Percentiles rank a stretch among this genome's conserved stretches.
These are phyloP conservation scores for Oligia fasciuncula DNA, from an alignment of 2,888 invertebrate genomes.

Conservation along the genomic window DNA sequence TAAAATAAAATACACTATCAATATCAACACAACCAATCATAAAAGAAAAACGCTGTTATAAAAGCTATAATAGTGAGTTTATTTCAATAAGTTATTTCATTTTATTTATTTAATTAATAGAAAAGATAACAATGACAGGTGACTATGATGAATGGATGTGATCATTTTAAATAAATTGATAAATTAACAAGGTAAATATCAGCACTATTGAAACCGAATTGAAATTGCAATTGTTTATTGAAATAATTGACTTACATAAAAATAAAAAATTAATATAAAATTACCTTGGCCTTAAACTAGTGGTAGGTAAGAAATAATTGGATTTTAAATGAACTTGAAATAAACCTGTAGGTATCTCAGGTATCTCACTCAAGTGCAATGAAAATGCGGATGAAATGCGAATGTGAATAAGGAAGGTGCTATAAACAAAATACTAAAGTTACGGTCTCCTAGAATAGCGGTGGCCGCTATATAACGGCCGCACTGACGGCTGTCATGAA, in stretches of 20 bases:
- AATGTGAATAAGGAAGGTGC: background rate
- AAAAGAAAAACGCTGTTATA: background rate
- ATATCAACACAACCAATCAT: background rate
- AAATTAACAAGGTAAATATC: background rate
- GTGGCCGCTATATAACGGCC: background rate
- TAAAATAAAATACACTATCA: conserved; percentile 2
- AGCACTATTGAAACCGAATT: no score
- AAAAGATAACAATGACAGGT: background rate
- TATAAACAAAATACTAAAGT: background rate
- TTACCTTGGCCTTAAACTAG: no score
- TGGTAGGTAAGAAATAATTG: no score
- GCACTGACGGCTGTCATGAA: background rate
- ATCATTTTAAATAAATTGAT: conserved; percentile 3
- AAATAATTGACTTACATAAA: no score
- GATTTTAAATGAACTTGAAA: no score
- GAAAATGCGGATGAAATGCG: no score
- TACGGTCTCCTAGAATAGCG: background rate
- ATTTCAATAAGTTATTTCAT: background rate
- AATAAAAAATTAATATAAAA: no score
- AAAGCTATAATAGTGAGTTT: background rate
- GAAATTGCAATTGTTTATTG: no score
- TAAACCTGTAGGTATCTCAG: no score
- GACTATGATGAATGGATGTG: conserved; percentile 12
- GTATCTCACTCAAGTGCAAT: no score
- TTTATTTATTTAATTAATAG: conserved; percentile 5